Conservation (phyloP, 2,797 vertebrate genomes). For the Streptopelia turtur region DNA sequence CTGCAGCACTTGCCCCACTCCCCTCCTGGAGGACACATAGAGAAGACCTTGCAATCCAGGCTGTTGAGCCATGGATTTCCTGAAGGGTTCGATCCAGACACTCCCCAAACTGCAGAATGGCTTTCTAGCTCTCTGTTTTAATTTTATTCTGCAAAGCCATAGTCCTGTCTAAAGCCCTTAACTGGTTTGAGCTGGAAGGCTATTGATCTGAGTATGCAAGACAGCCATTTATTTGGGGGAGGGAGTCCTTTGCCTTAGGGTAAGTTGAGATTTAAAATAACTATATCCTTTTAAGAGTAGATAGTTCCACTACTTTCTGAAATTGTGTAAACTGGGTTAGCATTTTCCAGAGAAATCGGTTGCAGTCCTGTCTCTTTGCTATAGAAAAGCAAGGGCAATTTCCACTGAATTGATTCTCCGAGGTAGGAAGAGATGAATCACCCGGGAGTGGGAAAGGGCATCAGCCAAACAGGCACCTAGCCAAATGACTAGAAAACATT, state of each 20-base stretch:
- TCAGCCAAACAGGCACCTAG: background rate
- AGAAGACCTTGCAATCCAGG: background rate
- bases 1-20: background rate
- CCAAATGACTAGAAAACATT: background rate
- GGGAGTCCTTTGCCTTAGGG: background rate
- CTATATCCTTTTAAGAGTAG: background rate
- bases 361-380: background rate
- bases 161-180: background rate
- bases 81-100: background rate
- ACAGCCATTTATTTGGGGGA: background rate
- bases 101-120: background rate
- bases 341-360: background rate
- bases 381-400: background rate
- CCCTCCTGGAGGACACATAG: fast-evolving
- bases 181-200: background rate
- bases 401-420: background rate
- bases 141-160: background rate
- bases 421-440: constrained; percentile 18
- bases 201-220: background rate
- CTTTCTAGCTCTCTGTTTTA: background rate
- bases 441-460: background rate
- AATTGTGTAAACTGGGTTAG: background rate
- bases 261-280: background rate
- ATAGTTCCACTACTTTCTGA: background rate
- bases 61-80: background rate